Conservation (phyloP, 2,888 invertebrate genomes). For the Hirtodrosophila duncani region DNA sequence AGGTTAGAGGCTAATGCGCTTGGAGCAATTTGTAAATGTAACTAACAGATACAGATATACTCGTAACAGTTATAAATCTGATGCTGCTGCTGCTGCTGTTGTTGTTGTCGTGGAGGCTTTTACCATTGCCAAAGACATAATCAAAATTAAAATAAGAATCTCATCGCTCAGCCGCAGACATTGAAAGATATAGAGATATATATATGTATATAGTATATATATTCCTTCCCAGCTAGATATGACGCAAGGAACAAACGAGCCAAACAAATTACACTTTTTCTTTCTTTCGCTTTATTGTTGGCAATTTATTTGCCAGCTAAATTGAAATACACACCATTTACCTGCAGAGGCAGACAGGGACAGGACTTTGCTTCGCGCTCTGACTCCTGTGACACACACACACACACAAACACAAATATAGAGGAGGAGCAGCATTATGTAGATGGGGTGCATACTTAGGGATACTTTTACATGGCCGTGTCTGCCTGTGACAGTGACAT, state of each 20-base stretch:
- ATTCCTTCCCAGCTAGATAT: conserved; percentile 62
- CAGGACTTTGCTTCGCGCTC: too few species aligned
- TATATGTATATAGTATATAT: too few species aligned
- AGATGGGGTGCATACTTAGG: conserved; percentile 10
- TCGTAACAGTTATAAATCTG: conserved; percentile 63
- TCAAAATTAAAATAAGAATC: conserved; percentile 72
- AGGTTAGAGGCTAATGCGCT: conserved; percentile 36
- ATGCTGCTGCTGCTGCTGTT: conserved; percentile 41
- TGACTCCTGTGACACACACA: conserved; percentile 27
- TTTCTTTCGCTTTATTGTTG: conserved; percentile 56
- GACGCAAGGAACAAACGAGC: conserved; percentile 66
- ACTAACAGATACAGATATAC: conserved; percentile 67
- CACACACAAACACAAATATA: not conserved
- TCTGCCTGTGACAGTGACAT: conserved; percentile 51
- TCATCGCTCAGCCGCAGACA: conserved; percentile 65
- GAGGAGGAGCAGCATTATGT: not conserved
- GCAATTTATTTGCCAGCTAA: conserved; percentile 67
- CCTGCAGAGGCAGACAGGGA: conserved; percentile 48
- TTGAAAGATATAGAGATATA: conserved; percentile 40
- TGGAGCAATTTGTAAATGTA: conserved; percentile 69
- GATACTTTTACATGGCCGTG: conserved; percentile 17
- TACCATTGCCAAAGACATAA: conserved; percentile 39
- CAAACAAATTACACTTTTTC: conserved; percentile 68
- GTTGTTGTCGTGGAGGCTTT: conserved; percentile 10
- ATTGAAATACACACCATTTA: conserved; percentile 70